Conservation (phyloP, 2,797 vertebrate species). For the Paedocypris micromegethes region DNA sequence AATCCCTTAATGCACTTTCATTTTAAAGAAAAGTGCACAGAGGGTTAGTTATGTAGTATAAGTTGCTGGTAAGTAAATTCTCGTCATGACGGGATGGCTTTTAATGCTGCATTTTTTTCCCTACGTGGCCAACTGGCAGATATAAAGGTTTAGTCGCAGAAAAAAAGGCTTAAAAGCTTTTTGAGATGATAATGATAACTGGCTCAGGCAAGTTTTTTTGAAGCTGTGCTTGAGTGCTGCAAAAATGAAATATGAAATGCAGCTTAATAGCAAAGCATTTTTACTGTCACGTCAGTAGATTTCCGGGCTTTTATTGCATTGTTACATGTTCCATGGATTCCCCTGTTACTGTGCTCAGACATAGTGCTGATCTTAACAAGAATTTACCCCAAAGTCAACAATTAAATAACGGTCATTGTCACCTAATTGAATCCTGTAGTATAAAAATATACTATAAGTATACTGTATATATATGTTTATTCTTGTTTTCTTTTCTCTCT, state of each 20-base stretch:
- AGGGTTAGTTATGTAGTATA: background rate
- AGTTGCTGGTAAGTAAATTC: too few relatives aligned
- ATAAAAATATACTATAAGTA: too few relatives aligned
- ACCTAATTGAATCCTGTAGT: too few relatives aligned
- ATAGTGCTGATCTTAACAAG: constrained; percentile 3
- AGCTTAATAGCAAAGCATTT: background rate
- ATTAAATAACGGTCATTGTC: too few relatives aligned
- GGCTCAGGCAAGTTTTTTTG: background rate
- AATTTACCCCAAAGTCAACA: background rate
- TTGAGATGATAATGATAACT: constrained; percentile 15
- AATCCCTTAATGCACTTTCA: too few relatives aligned
- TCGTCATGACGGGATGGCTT: background rate
- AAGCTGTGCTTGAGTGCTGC: background rate
- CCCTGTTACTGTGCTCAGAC: background rate
- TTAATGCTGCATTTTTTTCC: constrained; percentile 10
- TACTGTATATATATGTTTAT: constrained; percentile 3
- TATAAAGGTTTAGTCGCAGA: constrained; percentile 1
- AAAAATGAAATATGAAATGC: constrained; percentile 8
- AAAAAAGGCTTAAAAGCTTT: constrained; percentile 23
- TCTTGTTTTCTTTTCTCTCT: constrained; percentile 20
- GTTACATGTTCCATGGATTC: constrained; percentile 7
- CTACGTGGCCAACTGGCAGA: background rate
- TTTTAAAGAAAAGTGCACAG: constrained; percentile 29
- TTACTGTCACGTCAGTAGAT: background rate
- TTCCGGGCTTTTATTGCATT: constrained; percentile 23